Conservation (phyloP, 2,888 invertebrate genomes). For the Crocallis elinguaria region DNA sequence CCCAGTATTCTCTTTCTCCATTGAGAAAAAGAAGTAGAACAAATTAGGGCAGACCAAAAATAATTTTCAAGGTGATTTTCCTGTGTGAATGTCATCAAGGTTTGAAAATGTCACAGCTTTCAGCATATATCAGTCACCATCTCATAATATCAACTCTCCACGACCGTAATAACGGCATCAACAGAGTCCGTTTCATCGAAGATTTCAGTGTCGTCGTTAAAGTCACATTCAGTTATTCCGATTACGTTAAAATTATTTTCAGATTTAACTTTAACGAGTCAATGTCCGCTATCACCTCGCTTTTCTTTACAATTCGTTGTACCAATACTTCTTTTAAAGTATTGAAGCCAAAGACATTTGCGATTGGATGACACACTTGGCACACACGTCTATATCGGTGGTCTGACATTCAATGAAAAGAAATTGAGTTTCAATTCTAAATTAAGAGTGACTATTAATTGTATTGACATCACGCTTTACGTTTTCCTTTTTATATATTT, state of each 20-base stretch:
- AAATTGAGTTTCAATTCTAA: conserved; percentile 28
- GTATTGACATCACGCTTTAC: conserved; percentile 11
- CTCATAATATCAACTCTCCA: neutral
- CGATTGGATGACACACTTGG: conserved; percentile 64
- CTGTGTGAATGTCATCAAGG: neutral
- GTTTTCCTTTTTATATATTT: conserved; percentile 1
- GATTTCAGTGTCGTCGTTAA: neutral
- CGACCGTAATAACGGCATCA: conserved; percentile 10
- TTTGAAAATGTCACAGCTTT: neutral
- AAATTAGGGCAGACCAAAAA: no score
- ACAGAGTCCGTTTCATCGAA: neutral
- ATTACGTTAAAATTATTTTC: neutral
- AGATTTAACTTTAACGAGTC: conserved; percentile 40
- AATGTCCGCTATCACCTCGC: conserved; percentile 51
- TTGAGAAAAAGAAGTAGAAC: no score
- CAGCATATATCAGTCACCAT: neutral
- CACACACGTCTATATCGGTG: conserved; percentile 39
- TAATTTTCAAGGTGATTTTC: no score
- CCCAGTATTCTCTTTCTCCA: no score
- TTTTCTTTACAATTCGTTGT: conserved; percentile 46
- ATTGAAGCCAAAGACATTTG: conserved; percentile 40
- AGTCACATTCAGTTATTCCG: neutral
- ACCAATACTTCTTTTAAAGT: conserved; percentile 55
- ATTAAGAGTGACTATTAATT: conserved; percentile 28
- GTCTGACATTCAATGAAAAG: conserved; percentile 33